Percentiles rank a stretch among this genome's conserved stretches.
Conservation (phyloP, 2,113 vertebrate species). For the Strix aluco region DNA sequence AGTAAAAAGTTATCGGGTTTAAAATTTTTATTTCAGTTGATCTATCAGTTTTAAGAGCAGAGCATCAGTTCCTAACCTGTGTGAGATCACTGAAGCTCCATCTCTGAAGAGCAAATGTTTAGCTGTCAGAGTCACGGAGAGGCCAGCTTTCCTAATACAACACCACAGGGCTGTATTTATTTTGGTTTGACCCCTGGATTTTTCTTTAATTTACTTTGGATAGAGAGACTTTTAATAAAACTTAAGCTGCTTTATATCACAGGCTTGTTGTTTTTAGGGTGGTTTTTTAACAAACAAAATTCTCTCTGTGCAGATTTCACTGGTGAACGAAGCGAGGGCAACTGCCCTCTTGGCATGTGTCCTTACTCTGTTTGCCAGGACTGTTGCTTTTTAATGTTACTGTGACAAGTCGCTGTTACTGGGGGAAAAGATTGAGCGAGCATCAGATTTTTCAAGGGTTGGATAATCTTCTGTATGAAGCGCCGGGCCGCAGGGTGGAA, state of each 20-base stretch:
- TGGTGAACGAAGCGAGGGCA: not conserved
- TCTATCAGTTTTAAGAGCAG: not conserved
- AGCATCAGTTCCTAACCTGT: not conserved
- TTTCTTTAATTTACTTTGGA: conserved; percentile 59
- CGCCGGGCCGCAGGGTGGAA: accelerated
- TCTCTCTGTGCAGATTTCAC: not conserved
- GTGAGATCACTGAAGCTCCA: not conserved
- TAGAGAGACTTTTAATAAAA: conserved; percentile 19
- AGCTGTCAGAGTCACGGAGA: not conserved
- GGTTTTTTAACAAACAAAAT: not conserved
- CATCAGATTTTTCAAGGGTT: not conserved
- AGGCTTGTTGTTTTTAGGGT: conserved; percentile 36
- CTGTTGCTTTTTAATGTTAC: not conserved
- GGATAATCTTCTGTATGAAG: not conserved
- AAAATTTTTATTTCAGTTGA: not conserved
- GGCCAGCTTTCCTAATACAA: not conserved
- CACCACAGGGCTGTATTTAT: conserved; percentile 22
- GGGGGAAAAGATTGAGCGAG: not conserved
- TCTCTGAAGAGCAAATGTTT: not conserved
- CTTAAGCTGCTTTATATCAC: conserved; percentile 50
- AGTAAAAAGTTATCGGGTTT: not conserved
- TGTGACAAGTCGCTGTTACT: not conserved
- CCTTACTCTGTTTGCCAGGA: not conserved
- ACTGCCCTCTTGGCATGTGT: not conserved
- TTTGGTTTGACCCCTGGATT: conserved; percentile 49